Percentiles rank a stretch among this genome's conserved stretches.
Evolutionary conservation across 2,113 vertebrate species (phyloP).

Genomic region (Cyanoliseus patagonus): DNA sequence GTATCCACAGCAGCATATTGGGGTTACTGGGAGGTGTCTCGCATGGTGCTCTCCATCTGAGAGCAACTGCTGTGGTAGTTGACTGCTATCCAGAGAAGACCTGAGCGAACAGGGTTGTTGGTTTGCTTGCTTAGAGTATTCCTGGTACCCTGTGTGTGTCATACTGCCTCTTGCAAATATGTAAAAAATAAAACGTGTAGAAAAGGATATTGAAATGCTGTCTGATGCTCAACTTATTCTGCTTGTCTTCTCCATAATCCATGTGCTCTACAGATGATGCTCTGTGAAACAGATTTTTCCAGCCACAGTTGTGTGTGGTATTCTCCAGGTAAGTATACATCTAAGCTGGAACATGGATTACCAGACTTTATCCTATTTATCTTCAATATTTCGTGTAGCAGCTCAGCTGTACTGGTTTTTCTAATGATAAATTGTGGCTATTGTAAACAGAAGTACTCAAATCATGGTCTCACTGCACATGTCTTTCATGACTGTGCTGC

Average conservation of each 20-base stretch:
- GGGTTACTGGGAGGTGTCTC: not conserved
- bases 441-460: constrained; percentile 69
- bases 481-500: constrained; percentile 58
- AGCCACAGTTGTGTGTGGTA: not conserved
- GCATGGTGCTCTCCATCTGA: accelerated
- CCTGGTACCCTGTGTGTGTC: accelerated
- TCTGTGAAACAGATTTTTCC: not conserved
- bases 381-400: not conserved
- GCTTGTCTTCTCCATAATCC: not conserved
- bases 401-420: not conserved
- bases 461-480: constrained; percentile 59
- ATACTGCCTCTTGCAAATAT: not conserved
- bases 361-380: constrained; percentile 16
- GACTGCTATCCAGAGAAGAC: accelerated
- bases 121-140: not conserved
- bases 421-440: constrained; percentile 63
- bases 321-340: not conserved
- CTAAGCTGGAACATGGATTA: not conserved
- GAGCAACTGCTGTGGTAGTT: not conserved
- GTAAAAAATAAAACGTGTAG: accelerated
- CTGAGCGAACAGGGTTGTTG: accelerated
- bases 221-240: not conserved
- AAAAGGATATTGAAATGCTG: not conserved
- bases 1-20: not conserved
- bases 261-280: accelerated